Conservation (phyloP, 2,113 vertebrate species). For the Corvus cornix region DNA sequence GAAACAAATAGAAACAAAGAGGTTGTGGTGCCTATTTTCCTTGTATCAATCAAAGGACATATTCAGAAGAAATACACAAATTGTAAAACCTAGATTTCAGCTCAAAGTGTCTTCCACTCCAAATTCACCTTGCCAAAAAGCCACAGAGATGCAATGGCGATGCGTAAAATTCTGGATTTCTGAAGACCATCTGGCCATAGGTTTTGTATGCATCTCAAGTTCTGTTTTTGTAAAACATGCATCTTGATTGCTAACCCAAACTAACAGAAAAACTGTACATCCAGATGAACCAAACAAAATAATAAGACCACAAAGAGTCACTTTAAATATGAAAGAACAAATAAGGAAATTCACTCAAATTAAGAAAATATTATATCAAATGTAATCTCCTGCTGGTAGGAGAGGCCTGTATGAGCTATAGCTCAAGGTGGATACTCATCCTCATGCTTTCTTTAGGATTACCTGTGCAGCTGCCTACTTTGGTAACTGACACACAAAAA, state of each 20-base stretch:
- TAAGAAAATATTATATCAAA: not conserved
- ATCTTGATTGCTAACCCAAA: not conserved
- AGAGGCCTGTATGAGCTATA: not conserved
- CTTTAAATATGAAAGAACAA: not conserved
- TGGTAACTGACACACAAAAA: not conserved
- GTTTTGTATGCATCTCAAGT: not conserved
- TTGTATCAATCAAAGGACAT: not conserved
- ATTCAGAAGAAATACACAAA: not conserved
- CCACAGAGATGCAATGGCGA: not conserved
- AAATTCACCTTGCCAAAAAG: not conserved
- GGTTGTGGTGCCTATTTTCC: not conserved
- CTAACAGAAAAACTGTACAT: not conserved
- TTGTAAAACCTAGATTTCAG: not conserved
- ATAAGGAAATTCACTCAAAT: not conserved
- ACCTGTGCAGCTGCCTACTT: not conserved
- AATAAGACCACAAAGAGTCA: not conserved
- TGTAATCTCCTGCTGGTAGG: not conserved
- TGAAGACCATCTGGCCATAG: not conserved
- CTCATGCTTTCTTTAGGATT: not conserved
- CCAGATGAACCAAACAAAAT: not conserved
- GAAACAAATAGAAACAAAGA: not conserved
- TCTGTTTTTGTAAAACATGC: not conserved
- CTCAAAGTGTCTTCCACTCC: not conserved
- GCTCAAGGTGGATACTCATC: not conserved
- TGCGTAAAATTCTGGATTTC: not conserved